A percentile compares a stretch with the other conserved stretches of the same genome.
phyloP scores from a whole-genome alignment of 2,888 invertebrate species.

The Drosophila hawaiiensis region DNA sequence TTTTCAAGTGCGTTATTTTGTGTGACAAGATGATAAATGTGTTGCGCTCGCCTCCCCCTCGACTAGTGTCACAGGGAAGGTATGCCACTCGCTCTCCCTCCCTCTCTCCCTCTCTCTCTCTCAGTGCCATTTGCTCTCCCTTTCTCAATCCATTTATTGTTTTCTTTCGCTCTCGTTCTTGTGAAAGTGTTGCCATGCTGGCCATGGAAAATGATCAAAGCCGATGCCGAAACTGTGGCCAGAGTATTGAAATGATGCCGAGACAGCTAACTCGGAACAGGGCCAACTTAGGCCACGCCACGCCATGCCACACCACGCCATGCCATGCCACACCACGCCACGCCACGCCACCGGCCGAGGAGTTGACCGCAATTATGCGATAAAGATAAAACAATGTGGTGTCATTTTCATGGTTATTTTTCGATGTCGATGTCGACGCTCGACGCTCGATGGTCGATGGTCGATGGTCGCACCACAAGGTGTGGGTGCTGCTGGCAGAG shows the following conservation, averaged over 20 bases:
- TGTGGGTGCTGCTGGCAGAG: conserved; percentile 39
- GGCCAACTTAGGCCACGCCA: conserved; percentile 1
- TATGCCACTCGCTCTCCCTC: background rate
- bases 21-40: conserved; percentile 77
- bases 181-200: conserved; percentile 48
- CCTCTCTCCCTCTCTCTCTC: background rate
- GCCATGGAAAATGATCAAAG: conserved; percentile 75
- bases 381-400: conserved; percentile 81
- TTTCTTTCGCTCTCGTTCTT: conserved; percentile 9
- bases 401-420: conserved; percentile 78
- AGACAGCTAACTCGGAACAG: background rate
- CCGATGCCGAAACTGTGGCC: conserved; percentile 52
- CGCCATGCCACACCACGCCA: background rate
- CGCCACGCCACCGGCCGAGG: conserved; percentile 30
- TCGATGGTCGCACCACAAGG: conserved; percentile 30
- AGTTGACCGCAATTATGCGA: conserved; percentile 80
- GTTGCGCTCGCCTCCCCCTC: conserved; percentile 21
- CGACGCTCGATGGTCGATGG: background rate
- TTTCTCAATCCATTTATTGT: background rate
- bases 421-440: conserved; percentile 38
- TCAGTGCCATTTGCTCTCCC: conserved; percentile 19
- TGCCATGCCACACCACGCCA: background rate
- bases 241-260: conserved; percentile 51
- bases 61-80: background rate
- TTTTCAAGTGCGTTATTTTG: conserved; percentile 53